phyloP scores from a whole-genome alignment of 2,113 vertebrate genomes.

The Tetrao urogallus region DNA sequence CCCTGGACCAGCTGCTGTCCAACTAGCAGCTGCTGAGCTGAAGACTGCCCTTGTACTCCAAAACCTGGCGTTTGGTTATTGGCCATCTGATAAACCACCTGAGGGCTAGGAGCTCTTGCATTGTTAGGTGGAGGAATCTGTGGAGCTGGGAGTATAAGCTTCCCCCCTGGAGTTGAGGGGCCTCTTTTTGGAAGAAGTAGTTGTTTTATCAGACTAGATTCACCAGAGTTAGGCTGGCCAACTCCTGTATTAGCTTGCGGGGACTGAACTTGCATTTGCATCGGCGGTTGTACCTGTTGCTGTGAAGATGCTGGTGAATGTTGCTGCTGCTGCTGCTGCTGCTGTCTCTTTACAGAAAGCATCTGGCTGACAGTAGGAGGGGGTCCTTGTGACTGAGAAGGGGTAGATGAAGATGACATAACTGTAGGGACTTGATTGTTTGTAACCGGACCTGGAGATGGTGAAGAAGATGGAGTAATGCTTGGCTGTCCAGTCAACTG shows the following conservation, averaged over 20 bases:
- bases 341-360: slow-evolving; percentile 93
- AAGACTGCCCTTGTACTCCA: slow-evolving; percentile 85
- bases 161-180: slow-evolving; percentile 95
- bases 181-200: slow-evolving; percentile 98
- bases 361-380: slow-evolving; percentile 91
- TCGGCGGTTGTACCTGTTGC: slow-evolving; percentile 80
- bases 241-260: slow-evolving; percentile 80
- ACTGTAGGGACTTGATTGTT: slow-evolving; percentile 81
- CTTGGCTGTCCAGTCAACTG: slow-evolving; percentile 89
- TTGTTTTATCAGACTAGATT: slow-evolving; percentile 99
- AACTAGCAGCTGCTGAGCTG: slow-evolving; percentile 88
- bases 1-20: slow-evolving; percentile 91
- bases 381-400: slow-evolving; percentile 86
- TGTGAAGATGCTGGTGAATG: slow-evolving; percentile 80
- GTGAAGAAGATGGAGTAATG: slow-evolving; percentile 84
- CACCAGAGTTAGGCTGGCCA: slow-evolving; percentile 87
- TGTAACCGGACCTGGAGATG: slow-evolving; percentile 80
- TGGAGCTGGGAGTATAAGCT: slow-evolving; percentile 97
- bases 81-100: slow-evolving; percentile 95
- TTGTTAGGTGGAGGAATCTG: slow-evolving; percentile 94
- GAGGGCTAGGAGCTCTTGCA: slow-evolving; percentile 88
- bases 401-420: slow-evolving; percentile 81
- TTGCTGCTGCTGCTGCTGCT: slow-evolving; percentile 81
- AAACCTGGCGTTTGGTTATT: slow-evolving; percentile 86
- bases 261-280: slow-evolving; percentile 84